Evolutionary conservation across 2,113 vertebrate species (phyloP).

Genomic region (Bos indicus): DNA sequence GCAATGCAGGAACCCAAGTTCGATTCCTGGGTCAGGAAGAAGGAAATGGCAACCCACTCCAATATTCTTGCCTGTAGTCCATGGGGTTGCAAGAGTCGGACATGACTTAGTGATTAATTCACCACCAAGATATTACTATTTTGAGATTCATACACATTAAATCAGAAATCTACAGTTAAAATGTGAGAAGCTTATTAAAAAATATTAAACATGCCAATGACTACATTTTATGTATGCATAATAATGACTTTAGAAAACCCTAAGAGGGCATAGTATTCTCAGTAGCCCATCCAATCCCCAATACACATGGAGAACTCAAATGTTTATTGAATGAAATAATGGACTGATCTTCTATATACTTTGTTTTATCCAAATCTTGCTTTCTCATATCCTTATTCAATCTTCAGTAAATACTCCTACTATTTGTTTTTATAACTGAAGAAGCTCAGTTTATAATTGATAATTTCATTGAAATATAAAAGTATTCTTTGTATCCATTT

Average conservation of each 20-base stretch:
- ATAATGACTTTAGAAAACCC: neutral
- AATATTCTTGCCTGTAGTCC: neutral
- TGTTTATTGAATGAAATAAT: neutral
- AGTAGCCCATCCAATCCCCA: neutral
- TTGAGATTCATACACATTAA: neutral
- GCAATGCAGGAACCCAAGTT: neutral
- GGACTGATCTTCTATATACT: neutral
- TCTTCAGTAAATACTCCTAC: neutral
- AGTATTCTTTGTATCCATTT: neutral
- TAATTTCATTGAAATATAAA: neutral
- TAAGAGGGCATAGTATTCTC: neutral
- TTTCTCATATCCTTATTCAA: neutral
- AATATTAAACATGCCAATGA: neutral
- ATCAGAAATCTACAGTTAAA: neutral
- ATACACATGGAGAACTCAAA: neutral
- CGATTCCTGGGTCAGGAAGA: neutral
- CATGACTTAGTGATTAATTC: neutral
- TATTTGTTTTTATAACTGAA: neutral
- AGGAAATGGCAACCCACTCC: neutral
- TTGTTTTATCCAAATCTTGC: neutral
- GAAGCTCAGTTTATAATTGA: neutral
- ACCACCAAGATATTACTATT: neutral
- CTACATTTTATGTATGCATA: neutral
- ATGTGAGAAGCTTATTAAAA: neutral
- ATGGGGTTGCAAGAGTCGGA: neutral